Base-by-base conservation (phyloP, 2,888 invertebrate species). In the Schizaphis graminum region DNA sequence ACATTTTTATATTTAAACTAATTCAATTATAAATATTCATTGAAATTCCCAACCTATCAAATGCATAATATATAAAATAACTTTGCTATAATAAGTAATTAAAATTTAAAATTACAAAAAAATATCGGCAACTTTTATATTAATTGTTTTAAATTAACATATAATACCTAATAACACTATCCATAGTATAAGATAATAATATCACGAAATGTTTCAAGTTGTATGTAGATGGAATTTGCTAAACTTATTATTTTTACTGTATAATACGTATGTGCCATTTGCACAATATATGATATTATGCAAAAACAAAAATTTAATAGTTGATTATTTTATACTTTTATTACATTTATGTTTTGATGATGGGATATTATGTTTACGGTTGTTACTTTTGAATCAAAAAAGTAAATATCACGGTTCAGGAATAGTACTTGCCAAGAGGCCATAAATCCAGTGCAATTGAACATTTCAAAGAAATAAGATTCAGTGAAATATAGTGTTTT, bases 401-500 rank as follows among this genome's bases (percentile, higher is more conserved):
- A 28, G 49, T 28, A 28, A 53, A 92, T 67, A 92, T 86, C 87
- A 67, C 53, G n/a, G 47, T 84, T 44, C 28, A n/a, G 24, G 1
- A 7, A 24, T 49, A 44, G 91, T 57, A 49, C 87, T 53, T 21
- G 88, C n/a, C 77, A 89, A 89, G 53, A 89, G 88, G 53, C 53
- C 28, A 77, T 89, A 89, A 88, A 93, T 93, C 44, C 89, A 56
- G 53, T 53, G 77, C 67, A 89, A 90, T 89, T 89, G 93, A 93
- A 93, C 84, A 56, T 89, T 90, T 90, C 89, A 85, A 57, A 61
- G 77, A 89, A 89, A 93, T 53, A 49, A n/a, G 92, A 77, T 93
- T 77, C 92, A n/a, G 88, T 93, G 92, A 93, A 92, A 87, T 89
- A 89, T 93, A 77, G 88, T 77, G 61, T 93, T 77, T 93, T 93